These are phyloP conservation scores for Rhadinocentrus ornatus DNA, from an alignment of 2,797 vertebrate genomes.

Conservation along the genomic window DNA sequence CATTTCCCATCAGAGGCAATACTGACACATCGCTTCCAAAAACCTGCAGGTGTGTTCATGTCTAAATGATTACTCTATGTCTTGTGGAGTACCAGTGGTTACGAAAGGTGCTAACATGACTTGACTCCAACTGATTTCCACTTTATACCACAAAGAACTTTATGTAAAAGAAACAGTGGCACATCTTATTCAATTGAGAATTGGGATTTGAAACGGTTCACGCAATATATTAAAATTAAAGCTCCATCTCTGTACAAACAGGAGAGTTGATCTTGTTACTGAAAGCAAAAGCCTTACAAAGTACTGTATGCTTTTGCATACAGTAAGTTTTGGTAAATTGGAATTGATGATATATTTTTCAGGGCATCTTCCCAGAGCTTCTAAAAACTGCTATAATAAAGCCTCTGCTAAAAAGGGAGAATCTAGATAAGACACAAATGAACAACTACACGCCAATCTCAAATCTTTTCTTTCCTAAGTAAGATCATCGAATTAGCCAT, in stretches of 20 bases:
- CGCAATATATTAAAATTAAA: not conserved
- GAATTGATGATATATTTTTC: not conserved
- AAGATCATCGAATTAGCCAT: no score
- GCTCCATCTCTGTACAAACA: not conserved
- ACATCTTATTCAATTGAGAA: no score
- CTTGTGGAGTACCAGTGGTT: conserved; percentile 32
- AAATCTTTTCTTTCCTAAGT: no score
- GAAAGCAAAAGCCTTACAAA: not conserved
- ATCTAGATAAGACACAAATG: no score
- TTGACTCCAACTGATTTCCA: not conserved
- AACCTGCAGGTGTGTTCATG: conserved; percentile 56
- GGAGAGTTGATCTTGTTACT: not conserved
- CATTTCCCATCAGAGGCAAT: conserved; percentile 10
- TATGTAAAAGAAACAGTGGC: no score
- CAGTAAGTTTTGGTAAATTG: no score
- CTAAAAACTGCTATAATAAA: no score
- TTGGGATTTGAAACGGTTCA: no score
- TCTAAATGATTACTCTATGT: conserved; percentile 16
- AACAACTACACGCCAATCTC: no score
- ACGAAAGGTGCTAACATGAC: conserved; percentile 9
- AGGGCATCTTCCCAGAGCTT: no score
- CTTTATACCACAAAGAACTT: no score
- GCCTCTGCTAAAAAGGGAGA: no score
- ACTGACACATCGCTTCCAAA: conserved; percentile 29
- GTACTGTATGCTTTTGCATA: not conserved